A percentile compares a stretch with the other conserved stretches of the same genome.
Evolutionary conservation across 2,797 vertebrate genomes (phyloP).

Genomic region (Nyctalus aviator): DNA sequence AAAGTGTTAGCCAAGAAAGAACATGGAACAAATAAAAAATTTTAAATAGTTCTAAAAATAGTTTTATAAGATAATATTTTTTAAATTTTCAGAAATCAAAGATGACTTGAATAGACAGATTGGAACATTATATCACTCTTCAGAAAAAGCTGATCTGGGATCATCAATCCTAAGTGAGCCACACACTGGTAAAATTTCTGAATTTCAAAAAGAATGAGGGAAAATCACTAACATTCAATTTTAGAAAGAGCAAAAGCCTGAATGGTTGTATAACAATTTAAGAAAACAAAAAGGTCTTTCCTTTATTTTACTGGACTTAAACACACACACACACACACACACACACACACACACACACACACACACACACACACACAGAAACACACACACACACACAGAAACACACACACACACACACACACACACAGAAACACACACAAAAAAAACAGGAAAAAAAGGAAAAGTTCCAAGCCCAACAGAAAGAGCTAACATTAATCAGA

Average conservation of each 20-base stretch:
- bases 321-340: too few relatives aligned
- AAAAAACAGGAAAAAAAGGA: not conserved
- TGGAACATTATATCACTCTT: not conserved
- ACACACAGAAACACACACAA: too few relatives aligned
- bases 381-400: too few relatives aligned
- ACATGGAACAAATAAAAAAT: not conserved
- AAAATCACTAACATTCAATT: not conserved
- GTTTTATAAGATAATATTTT: not conserved
- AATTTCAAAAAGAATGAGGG: not conserved
- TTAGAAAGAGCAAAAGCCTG: not conserved
- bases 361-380: too few relatives aligned
- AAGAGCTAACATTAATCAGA: not conserved
- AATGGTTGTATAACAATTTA: not conserved
- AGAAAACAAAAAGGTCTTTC: not conserved
- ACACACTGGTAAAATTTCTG: not conserved
- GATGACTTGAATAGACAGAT: not conserved
- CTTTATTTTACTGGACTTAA: not conserved
- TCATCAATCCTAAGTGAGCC: not conserved
- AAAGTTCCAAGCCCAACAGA: not conserved
- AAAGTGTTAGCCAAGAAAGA: not conserved
- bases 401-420: too few relatives aligned
- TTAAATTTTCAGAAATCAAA: conserved; percentile 2
- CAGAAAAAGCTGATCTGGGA: not conserved
- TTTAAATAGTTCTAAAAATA: not conserved
- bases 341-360: not conserved